Evolutionary conservation across 2,888 invertebrate species (phyloP), one percentile per base, ranked within the genome.

Genomic region (Philonicus albiceps): DNA sequence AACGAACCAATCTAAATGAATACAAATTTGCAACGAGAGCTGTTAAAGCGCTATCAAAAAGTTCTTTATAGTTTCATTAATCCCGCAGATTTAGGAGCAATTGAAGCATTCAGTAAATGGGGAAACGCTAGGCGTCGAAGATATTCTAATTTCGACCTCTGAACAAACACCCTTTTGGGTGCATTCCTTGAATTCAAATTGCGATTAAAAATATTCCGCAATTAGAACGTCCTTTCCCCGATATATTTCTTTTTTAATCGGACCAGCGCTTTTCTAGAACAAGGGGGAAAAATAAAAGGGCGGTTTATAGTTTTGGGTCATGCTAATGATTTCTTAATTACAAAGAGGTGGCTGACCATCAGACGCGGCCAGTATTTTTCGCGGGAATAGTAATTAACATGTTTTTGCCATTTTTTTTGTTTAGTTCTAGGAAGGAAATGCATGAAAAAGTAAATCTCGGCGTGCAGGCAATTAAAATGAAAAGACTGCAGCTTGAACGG

Each of bases 61-160:
- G 78, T 22, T 78, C 53, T 78, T 78, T 37, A 76, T 43, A 37
- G 49, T 78, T 78, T 78, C 76, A 49, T 49, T 78, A 78, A 78
- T 78, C 78, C 78, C 53, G 13, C 78, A 30, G 78, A 78, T 78
- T 78, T 78, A 78, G 78, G 43, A 78, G 27, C 19, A 78, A 22
- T 49, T 27, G 43, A 22, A 43, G 30, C 49, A 16, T 49, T 40
- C 78, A 49, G 30, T 78, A 49, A 22, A 78, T 78, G 1, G 40
- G 78, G 1, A 78, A 78, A 78, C 49, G 34, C 43, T 2, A 76
- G 2, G 7, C 40, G 13, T 22, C 64, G 22, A 64, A 22, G 64
- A 64, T 64, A 22, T 64, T 19, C 64, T 1, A 64, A 27, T 64
- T 64, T 13, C 11, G 64, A 7, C 22, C 22, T 64, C 19, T 37